Evolutionary conservation across 2,113 vertebrate genomes (phyloP).

Genomic region (Ammodytes marinus): DNA sequence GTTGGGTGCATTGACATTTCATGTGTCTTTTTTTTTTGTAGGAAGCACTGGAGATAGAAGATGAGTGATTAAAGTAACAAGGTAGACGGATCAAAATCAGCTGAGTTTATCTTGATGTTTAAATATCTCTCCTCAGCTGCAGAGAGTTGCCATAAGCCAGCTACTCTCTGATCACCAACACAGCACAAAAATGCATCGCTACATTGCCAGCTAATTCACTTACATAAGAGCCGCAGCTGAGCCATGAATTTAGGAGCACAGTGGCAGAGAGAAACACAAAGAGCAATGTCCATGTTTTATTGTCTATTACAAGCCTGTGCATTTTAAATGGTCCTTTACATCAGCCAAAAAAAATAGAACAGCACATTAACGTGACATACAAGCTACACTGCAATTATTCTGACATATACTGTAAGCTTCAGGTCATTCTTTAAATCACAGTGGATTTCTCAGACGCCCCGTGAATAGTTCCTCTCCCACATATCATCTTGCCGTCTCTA

Average conservation of each 20-base stretch:
- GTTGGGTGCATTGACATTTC: constrained; percentile 27
- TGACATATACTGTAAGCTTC: constrained; percentile 21
- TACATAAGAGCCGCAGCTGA: constrained; percentile 65
- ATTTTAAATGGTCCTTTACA: constrained; percentile 30
- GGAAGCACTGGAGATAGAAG: background rate
- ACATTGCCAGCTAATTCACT: constrained; percentile 65
- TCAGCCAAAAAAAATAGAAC: constrained; percentile 12
- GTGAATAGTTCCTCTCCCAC: constrained; percentile 40
- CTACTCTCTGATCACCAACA: constrained; percentile 50
- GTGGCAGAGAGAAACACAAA: constrained; percentile 47
- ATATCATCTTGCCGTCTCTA: constrained; percentile 45
- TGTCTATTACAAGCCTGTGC: constrained; percentile 7
- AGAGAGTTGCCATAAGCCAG: constrained; percentile 55
- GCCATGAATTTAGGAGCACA: constrained; percentile 51
- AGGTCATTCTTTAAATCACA: constrained; percentile 19
- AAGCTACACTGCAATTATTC: constrained; percentile 29
- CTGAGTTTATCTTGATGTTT: constrained; percentile 24
- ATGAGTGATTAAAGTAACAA: background rate
- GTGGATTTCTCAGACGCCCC: constrained; percentile 32
- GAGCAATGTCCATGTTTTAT: constrained; percentile 3
- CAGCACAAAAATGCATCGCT: constrained; percentile 69
- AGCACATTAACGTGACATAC: constrained; percentile 26
- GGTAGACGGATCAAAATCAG: constrained; percentile 36
- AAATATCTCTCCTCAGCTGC: constrained; percentile 34
- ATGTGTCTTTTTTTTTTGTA: background rate